Evolutionary conservation across 53 echinoderm and acorn worm genomes (phyloP), one percentile per base, ranked within the genome.

Genomic region (Stichopus horrens): DNA sequence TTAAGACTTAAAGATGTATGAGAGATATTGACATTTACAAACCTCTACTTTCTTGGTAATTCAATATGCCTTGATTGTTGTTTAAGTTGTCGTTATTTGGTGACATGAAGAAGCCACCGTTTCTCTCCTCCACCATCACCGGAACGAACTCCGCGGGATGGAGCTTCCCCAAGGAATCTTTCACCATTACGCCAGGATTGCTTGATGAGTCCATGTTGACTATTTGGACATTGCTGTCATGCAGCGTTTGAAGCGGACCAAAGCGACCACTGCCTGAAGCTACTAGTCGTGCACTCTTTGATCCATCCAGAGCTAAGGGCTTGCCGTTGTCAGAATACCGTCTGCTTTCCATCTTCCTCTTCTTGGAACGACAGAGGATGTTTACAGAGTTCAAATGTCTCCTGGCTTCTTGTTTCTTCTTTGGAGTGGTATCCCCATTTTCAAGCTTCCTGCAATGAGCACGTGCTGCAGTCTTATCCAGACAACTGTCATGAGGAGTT

Each of bases 61-160:
- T 79, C 54, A 79, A 79, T 79, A 55, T 37, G 54, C 51, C 79
- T 53, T 79, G 52, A 79, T 21, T 54, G 22, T 56, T 56, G 56
- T 54, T 18, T 20, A 71, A 71, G 18, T 20, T 71, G 71, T 20
- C 5, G 18, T 71, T 4, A 55, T 21, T 56, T 21, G 52, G 73
- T 16, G 86, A 73, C 73, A 86, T 56, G 21, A 73, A 86, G 74
- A 54, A 86, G 53, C 86, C 74, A 10, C 86, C 86, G 9, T 56
- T 86, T 16, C 86, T 53, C 56, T 86, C 86, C 18, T 86, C 86
- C 4, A 86, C 74, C 86, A 86, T 73, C 53, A 86, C 73, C 3
- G 86, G 86, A 6, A 86, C 86, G 73, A 86, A 86, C 74, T 86
- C 86, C 5, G 86, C 86, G 0, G 86, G 73, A 74, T 86, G 86